phyloP scores from a whole-genome alignment of 2,113 vertebrate genomes.

The Gavia stellata region DNA sequence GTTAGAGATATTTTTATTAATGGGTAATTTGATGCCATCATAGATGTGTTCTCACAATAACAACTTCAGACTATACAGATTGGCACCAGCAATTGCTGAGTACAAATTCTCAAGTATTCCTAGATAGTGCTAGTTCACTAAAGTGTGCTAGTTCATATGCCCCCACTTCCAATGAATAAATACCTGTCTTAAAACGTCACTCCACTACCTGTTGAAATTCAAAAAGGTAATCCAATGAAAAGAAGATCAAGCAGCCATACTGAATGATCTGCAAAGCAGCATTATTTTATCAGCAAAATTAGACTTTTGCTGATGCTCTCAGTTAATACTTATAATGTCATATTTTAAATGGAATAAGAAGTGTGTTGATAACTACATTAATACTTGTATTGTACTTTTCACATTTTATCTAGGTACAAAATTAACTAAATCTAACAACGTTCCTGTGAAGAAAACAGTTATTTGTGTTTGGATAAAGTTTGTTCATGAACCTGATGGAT shows the following conservation, averaged over 20 bases:
- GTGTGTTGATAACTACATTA: not conserved
- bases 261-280: not conserved
- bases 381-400: not conserved
- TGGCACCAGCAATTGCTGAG: not conserved
- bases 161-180: not conserved
- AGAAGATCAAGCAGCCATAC: not conserved
- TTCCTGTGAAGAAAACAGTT: not conserved
- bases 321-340: not conserved
- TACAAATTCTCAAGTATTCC: not conserved
- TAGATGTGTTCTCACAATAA: not conserved
- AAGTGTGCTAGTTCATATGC: not conserved
- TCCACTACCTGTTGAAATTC: not conserved
- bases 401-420: not conserved
- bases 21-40: not conserved
- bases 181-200: not conserved
- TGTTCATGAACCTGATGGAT: not conserved
- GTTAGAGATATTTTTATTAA: not conserved
- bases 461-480: not conserved
- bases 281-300: not conserved
- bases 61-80: not conserved
- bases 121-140: not conserved
- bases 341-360: not conserved
- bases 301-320: not conserved
- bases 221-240: not conserved
- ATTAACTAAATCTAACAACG: not conserved